A percentile compares a stretch with the other conserved stretches of the same genome.
These are phyloP conservation scores for Tetramorium bicarinatum DNA, from an alignment of 2,888 invertebrate species.

Conservation along the genomic window DNA sequence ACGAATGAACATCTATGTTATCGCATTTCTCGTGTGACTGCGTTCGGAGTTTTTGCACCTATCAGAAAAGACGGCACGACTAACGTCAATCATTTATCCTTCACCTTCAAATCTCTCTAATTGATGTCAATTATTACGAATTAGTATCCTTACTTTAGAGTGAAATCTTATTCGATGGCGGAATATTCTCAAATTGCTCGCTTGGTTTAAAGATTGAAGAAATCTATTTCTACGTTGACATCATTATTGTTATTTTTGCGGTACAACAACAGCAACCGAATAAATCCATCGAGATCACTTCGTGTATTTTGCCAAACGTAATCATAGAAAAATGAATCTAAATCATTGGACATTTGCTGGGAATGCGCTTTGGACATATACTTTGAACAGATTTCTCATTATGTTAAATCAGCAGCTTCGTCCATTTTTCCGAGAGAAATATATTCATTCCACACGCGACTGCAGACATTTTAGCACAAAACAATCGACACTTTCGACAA, in stretches of 20 bases:
- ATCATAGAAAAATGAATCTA: conserved; percentile 23
- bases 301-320: background rate
- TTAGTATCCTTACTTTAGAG: background rate
- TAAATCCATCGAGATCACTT: conserved; percentile 1
- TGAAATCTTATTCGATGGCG: background rate
- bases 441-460: conserved; percentile 43
- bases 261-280: background rate
- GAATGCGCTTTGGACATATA: background rate
- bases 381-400: background rate
- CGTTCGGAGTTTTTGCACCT: background rate
- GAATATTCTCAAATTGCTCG: background rate
- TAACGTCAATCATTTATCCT: conserved; percentile 11
- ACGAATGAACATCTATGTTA: conserved; percentile 7
- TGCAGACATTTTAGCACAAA: conserved; percentile 3
- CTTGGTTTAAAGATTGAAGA: background rate
- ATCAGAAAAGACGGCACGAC: background rate
- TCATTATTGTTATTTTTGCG: background rate
- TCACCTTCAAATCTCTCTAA: background rate
- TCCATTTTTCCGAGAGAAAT: background rate
- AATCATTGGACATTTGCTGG: background rate
- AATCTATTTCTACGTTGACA: background rate
- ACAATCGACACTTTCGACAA: conserved; percentile 5
- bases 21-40: background rate
- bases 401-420: conserved; percentile 1
- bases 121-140: conserved; percentile 20